phyloP scores from a whole-genome alignment of 1,140 invertebrate species.

The Paraescarpia echinospica region DNA sequence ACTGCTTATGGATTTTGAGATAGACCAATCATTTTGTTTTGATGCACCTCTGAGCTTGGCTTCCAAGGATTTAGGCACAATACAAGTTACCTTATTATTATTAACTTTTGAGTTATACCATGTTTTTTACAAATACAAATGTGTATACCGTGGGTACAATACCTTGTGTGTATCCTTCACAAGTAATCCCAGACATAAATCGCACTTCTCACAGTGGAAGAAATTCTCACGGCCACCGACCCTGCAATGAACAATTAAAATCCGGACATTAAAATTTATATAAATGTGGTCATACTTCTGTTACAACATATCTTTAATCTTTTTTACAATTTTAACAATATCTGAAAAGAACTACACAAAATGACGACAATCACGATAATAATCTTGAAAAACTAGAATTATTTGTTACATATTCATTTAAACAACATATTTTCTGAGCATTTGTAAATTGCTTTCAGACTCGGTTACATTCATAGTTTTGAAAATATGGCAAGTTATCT shows the following conservation, averaged over 20 bases:
- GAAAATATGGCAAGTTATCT: too few species aligned
- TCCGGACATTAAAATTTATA: background rate
- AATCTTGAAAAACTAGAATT: background rate
- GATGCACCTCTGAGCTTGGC: too few species aligned
- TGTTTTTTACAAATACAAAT: background rate
- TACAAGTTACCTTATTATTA: too few species aligned
- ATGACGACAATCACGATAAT: background rate
- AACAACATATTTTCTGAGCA: background rate
- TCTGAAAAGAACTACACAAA: slow-evolving; percentile 14
- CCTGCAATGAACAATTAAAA: slow-evolving; percentile 46
- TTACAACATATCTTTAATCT: background rate
- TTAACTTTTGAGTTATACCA: too few species aligned
- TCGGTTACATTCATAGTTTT: too few species aligned
- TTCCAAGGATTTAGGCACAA: too few species aligned
- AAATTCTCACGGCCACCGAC: slow-evolving; percentile 81
- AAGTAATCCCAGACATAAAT: slow-evolving; percentile 81
- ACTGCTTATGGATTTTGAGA: too few species aligned
- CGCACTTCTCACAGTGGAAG: slow-evolving; percentile 84
- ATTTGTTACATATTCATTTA: background rate
- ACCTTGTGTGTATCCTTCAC: slow-evolving; percentile 80
- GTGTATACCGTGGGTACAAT: slow-evolving; percentile 11
- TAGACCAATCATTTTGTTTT: too few species aligned
- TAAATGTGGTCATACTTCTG: background rate
- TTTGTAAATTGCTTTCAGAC: too few species aligned
- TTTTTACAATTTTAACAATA: background rate